Base-by-base conservation (phyloP, 2,888 invertebrate genomes). In the Teleogryllus oceanicus region DNA sequence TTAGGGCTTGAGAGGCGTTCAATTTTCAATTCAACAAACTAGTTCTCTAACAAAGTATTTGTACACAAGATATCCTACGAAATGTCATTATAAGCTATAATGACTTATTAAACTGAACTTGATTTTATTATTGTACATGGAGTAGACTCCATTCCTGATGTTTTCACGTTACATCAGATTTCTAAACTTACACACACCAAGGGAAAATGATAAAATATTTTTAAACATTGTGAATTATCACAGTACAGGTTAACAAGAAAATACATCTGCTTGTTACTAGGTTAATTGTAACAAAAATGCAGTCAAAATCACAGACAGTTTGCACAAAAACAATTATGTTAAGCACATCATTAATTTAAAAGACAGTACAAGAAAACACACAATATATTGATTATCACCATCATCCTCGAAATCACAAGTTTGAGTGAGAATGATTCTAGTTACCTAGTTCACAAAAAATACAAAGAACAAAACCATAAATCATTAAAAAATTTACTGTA, bases 251-350 rank as follows among this genome's bases (percentile, higher is more conserved):
- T 62, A 62, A 62, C 62, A 62, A 62, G 62, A 62, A 62, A 62
- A 62, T 62, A 62, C 62, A 16, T 62, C n/a, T 13, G n/a, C 8
- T 62, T 62, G 62, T 62, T 62, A 62, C 62, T 62, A 62, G n/a
- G 62, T 62, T 62, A 62, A 11, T 62, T 62, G 62, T 62, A 62
- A 62, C 62, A 62, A 62, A 62, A 62, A 62, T 62, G 62, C 62
- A 62, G 62, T 62, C n/a, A 62, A 62, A 62, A 62, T 62, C 62
- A 62, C 62, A 62, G 62, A 62, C n/a, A 62, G 62, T 62, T 62
- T 62, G 62, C 62, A 62, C 62, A 62, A 62, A 62, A 62, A 18
- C 16, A 62, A 62, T 16, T 16, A 62, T 62, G 13, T 62, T 62
- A 62, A 62, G 62, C 62, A 62, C 62, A 18, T 62, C 13, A 62